Percentiles rank a stretch among this genome's conserved stretches.
These are phyloP conservation scores for Mus minutoides DNA, from an alignment of 2,797 vertebrate species.

Conservation along the genomic window DNA sequence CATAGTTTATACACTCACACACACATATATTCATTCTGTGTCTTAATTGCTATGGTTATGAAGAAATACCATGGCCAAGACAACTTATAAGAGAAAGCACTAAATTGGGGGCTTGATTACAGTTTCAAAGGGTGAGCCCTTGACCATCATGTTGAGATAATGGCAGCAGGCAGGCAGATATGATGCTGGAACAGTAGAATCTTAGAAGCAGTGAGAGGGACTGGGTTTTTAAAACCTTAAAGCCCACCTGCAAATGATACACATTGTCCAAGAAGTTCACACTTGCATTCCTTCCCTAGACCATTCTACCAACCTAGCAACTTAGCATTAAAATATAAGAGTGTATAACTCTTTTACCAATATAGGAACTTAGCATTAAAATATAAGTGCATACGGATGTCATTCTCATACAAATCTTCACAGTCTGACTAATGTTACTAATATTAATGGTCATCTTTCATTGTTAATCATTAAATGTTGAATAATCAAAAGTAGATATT, in stretches of 20 bases:
- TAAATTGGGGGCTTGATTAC: background rate
- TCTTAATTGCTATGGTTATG: background rate
- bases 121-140: background rate
- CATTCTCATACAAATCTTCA: background rate
- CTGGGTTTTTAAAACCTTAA: background rate
- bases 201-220: background rate
- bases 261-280: background rate
- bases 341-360: background rate
- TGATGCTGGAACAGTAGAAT: background rate
- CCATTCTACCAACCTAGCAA: background rate
- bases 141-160: background rate
- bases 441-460: background rate
- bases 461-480: background rate
- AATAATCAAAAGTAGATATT: background rate
- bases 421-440: background rate
- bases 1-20: background rate
- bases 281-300: background rate
- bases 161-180: background rate
- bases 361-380: background rate
- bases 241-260: background rate
- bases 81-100: background rate
- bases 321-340: background rate
- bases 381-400: background rate
- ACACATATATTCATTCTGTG: background rate
- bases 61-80: background rate